Base-by-base conservation (phyloP, 2,888 invertebrate genomes). In the Cecidostiba fungosa region DNA sequence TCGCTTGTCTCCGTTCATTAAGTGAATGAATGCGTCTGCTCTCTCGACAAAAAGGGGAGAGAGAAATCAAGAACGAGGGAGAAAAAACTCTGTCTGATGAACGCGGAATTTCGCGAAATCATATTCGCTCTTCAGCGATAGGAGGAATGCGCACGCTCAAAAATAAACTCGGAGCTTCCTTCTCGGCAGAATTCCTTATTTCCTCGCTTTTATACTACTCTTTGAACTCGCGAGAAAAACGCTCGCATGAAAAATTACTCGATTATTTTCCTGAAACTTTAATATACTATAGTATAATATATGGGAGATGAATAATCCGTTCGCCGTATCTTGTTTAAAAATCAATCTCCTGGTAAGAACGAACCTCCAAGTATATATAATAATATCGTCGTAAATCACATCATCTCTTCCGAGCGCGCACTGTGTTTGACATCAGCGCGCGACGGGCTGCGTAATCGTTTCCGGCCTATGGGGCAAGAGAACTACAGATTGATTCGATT, bases 401-500 rank as follows among this genome's bases (percentile, higher is more conserved):
- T 59, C 54, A 59, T 6, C 73, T 14, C 36, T 47, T 19, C 47
- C 19, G 36, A 36, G 36, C 47, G 36, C 26, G 16, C 43, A 12
- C 47, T 36, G n/a, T 29, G 62, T 8, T 77, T 16, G 72, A 72
- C 77, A 77, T 62, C 73, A 26, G 73, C 74, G 62, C 72, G 69
- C 62, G 39, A 39, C 79, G 54, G 69, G 39, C 70, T 69, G 19
- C 47, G 80, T 86, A 86, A 86, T 86, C 86, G 80, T 66, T 84
- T 86, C 83, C 80, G 72, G 80, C 77, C 83, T 77, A 77, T 43
- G n/a, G 69, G 39, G 43, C 8, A 23, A 23, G 72, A 72, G 72
- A 62, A 36, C 72, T 66, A 69, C 39, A 59, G 84, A 84, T 80
- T 84, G 84, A 84, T 79, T 84, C 84, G 79, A 84, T 84, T 84